Percentiles rank a stretch among this genome's conserved stretches.
Evolutionary conservation across 1,140 invertebrate genomes (phyloP).

Genomic region (Drosophila grimshawi): DNA sequence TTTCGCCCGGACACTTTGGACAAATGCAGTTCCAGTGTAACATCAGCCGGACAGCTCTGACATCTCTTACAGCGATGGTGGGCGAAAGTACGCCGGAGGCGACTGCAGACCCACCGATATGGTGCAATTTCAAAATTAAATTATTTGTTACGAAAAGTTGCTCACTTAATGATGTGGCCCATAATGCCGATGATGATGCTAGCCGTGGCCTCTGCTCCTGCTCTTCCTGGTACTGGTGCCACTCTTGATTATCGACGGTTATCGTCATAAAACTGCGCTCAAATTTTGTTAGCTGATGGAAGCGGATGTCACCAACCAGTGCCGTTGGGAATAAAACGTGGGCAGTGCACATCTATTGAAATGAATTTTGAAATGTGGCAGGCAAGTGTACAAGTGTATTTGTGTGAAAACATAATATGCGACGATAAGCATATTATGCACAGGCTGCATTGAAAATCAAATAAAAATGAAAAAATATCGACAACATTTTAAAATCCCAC

Average conservation of each 20-base stretch:
- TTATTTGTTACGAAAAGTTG: constrained; percentile 74
- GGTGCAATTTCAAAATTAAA: constrained; percentile 54
- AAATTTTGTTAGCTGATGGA: constrained; percentile 28
- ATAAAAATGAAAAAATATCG: background rate
- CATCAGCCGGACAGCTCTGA: constrained; percentile 16
- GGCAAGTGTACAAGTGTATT: background rate
- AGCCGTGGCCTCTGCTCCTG: background rate
- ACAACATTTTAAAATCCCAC: constrained; percentile 23
- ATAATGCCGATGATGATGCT: constrained; percentile 24
- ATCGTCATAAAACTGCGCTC: constrained; percentile 5
- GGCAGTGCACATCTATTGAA: constrained; percentile 17
- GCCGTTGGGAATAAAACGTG: constrained; percentile 20
- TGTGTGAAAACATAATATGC: background rate
- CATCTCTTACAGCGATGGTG: background rate
- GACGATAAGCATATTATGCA: background rate
- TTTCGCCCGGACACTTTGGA: constrained; percentile 28
- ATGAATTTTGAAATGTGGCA: constrained; percentile 29
- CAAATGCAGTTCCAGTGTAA: constrained; percentile 73
- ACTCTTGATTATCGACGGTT: background rate
- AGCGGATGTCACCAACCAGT: constrained; percentile 43
- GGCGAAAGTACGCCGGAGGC: constrained; percentile 53
- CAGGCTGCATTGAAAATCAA: background rate
- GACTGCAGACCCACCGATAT: background rate
- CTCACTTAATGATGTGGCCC: constrained; percentile 57
- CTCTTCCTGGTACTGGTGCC: background rate